Evolutionary conservation across 2,113 vertebrate genomes (phyloP).

Genomic region (Cryptoleucopteryx plumbea): DNA sequence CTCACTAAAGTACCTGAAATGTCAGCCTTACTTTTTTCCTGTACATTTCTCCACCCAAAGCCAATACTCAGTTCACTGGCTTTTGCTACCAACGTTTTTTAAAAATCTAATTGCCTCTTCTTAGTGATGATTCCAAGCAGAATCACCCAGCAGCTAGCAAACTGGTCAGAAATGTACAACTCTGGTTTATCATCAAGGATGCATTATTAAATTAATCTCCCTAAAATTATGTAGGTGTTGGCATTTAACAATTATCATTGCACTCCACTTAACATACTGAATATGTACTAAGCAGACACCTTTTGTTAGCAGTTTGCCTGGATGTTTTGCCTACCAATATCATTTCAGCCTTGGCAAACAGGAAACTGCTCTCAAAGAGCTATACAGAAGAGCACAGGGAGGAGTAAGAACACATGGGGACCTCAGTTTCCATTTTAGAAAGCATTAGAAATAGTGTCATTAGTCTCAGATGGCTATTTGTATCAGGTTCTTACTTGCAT

Average conservation of each 20-base stretch:
- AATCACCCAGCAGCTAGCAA: not conserved
- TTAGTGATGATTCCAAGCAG: not conserved
- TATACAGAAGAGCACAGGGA: not conserved
- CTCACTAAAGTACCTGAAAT: not conserved
- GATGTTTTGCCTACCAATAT: not conserved
- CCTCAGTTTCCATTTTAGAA: not conserved
- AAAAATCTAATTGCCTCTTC: not conserved
- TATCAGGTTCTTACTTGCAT: not conserved
- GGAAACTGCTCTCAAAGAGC: not conserved
- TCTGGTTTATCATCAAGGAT: not conserved
- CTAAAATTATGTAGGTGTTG: not conserved
- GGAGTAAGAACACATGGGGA: not conserved
- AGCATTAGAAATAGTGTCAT: rapidly evolving
- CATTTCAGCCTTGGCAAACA: not conserved
- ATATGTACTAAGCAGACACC: rapidly evolving
- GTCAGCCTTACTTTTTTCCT: not conserved
- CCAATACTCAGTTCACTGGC: not conserved
- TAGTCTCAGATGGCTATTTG: not conserved
- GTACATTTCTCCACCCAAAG: not conserved
- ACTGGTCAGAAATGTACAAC: not conserved
- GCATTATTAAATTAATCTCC: not conserved
- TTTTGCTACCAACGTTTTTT: not conserved
- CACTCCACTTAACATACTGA: not conserved
- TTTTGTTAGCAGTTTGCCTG: not conserved
- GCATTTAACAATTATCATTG: not conserved